Evolutionary conservation across 2,797 vertebrate species (phyloP), one percentile per base, ranked within the genome.

Genomic region (Heterohyrax brucei): DNA sequence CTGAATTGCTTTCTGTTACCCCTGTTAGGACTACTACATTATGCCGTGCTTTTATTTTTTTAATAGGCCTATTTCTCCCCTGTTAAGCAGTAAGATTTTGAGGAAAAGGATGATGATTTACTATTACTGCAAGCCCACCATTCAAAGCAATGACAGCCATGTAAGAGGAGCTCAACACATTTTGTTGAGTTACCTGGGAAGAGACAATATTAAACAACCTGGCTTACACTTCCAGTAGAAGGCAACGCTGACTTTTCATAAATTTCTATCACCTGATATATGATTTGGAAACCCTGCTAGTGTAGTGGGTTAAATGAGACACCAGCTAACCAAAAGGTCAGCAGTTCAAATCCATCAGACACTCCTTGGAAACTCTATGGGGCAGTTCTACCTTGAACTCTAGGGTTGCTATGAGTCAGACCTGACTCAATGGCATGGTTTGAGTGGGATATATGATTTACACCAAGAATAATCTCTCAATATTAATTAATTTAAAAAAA

Each of bases 181-280:
- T 77, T 82, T 39, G 14, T 16, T 93, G 59, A 83, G 64, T 70
- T 89, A 39, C 13, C 46, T 87, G 18, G 70, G 28, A 81, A 84
- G 62, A 88, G 28, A 72, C 30, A 83, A 39, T 30, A 78, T 12
- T 75, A 68, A 84, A 77, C 76, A 83, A 85, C 26, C 78, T 66
- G 28, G 56, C 24, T 86, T 68, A 80, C 14, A 28, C 64, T 73
- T 77, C 30, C 44, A 75, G 80, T 46, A 76, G 62, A 85, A 62
- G 39, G 62, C 62, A 94, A 92, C 89, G 24, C 6, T 26, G n/a
- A 95, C 77, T 24, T 72, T 76, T 30, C 19, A 80, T 50, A 86
- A 93, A 85, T 85, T 26, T 93, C 86, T 6, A 82, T 61, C 50
- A 87, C 39, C 39, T 68, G 48, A 68, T 19, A 28, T 7, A 87